Evolutionary conservation across 2,797 vertebrate genomes (phyloP).

Genomic region (Myotis pilosus): DNA sequence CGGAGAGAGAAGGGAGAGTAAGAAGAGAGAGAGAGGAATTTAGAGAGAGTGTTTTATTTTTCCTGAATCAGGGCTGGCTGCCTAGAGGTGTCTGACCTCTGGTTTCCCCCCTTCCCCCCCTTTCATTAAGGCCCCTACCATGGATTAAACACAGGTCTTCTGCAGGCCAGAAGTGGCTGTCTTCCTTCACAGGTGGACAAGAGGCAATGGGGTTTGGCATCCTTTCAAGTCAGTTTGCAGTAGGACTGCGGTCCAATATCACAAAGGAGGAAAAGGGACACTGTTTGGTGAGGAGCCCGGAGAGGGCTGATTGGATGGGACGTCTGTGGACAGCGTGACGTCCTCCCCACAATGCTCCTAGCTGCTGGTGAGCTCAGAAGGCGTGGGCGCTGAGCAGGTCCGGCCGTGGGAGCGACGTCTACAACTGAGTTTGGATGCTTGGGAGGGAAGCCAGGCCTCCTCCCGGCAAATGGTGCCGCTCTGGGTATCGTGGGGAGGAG

Average conservation of each 20-base stretch:
- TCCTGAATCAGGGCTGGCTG: constrained; percentile 64
- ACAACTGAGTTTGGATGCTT: neutral
- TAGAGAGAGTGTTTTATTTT: constrained; percentile 41
- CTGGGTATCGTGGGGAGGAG: neutral
- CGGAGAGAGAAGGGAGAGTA: neutral
- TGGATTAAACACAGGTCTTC: neutral
- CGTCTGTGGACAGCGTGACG: neutral
- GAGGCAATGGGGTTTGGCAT: neutral
- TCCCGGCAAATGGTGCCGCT: neutral
- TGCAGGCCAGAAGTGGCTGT: neutral
- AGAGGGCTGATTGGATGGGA: neutral
- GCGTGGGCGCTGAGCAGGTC: neutral
- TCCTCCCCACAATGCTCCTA: neutral
- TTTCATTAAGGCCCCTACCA: neutral
- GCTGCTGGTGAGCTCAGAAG: neutral
- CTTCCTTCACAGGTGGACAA: neutral
- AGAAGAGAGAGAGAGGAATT: neutral
- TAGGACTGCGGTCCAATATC: neutral
- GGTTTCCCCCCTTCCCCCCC: too few relatives aligned
- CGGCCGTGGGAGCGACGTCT: accelerated
- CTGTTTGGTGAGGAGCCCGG: neutral
- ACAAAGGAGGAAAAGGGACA: neutral
- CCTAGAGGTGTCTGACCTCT: neutral
- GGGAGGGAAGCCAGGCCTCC: neutral
- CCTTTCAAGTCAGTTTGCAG: neutral